Evolutionary conservation across 2,888 invertebrate species (phyloP), one percentile per base, ranked within the genome.

Genomic region (Eudemis profundana): DNA sequence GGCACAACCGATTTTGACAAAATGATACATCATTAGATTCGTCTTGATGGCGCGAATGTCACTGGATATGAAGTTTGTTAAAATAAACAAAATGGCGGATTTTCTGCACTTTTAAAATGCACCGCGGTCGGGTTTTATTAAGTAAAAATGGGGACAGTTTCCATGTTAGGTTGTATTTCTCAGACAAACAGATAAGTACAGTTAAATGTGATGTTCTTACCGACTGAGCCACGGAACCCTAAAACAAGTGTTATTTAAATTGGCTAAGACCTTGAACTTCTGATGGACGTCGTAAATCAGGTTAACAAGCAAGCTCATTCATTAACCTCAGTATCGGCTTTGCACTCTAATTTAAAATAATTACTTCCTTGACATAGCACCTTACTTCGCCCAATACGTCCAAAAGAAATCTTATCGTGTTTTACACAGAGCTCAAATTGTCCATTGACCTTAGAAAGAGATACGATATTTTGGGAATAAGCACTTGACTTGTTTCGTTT

Each of bases 311-410:
- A 33, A 3, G 29, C 42, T 42, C 56, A 64, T 57, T 57, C 23
- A 57, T 64, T 64, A 50, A 44, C 57, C 33, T 42, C 49, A 27
- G 54, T 47, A 63, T 27, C 61, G 12, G 1, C 57, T 23, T 17
- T 57, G 42, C 57, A 50, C 36, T 64, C 42, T 50, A 50, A 64
- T 57, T 50, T 42, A 7, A 21, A 57, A 12, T 19, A 21, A 44
- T 57, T 10, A 46, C 4, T 17, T 33, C 27, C 17, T 27, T 17
- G 12, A 38, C 44, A 14, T 23, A 36, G 36, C 36, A 53, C 15
- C 40, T 40, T 10, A 23, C 23, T 40, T 17, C 8, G 8, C 14
- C 21, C 14, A 0, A 23, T 4, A 2, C 19, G 2, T n/a, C 14
- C 5, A 23, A 53, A 53, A 1, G 1, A 53, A 40, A 10, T 2